Percentiles rank a stretch among this genome's conserved stretches.
Evolutionary conservation across 2,888 invertebrate species (phyloP).

Genomic region (Chloroclysta siterata): DNA sequence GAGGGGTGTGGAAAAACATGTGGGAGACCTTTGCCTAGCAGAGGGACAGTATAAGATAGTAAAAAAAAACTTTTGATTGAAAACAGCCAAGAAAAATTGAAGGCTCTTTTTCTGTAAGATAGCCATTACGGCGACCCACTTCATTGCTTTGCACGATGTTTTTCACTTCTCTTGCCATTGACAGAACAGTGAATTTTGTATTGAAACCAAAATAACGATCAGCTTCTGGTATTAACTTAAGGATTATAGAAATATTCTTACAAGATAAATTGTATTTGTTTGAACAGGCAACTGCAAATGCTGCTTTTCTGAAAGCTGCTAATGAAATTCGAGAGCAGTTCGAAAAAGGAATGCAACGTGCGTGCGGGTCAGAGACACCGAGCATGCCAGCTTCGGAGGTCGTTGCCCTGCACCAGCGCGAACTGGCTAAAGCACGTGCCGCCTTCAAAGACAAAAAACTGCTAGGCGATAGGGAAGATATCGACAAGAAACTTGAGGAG

Average conservation of each 20-base stretch:
- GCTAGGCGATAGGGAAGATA: slow-evolving; percentile 22
- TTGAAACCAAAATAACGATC: no score
- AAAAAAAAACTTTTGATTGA: no score
- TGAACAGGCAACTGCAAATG: slow-evolving; percentile 28
- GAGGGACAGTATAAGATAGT: no score
- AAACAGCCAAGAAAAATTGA: no score
- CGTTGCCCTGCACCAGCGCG: slow-evolving; percentile 17
- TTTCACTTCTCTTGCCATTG: no score
- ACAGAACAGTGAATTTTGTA: no score
- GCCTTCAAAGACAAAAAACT: slow-evolving; percentile 29
- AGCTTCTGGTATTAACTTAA: no score
- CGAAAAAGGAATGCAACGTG: slow-evolving; percentile 30
- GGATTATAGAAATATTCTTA: background rate
- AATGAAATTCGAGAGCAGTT: slow-evolving; percentile 29
- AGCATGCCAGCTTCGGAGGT: slow-evolving; percentile 30
- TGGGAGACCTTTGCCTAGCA: no score
- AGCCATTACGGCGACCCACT: no score
- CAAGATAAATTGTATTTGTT: background rate
- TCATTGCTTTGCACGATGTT: no score
- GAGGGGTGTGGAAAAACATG: no score
- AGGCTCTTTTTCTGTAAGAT: no score
- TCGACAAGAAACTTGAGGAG: slow-evolving; percentile 16
- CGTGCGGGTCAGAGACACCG: slow-evolving; percentile 26
- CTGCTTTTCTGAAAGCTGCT: slow-evolving; percentile 27
- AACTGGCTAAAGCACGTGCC: slow-evolving; percentile 16